phyloP scores from a whole-genome alignment of 2,113 vertebrate species.

The Climacteris rufus region DNA sequence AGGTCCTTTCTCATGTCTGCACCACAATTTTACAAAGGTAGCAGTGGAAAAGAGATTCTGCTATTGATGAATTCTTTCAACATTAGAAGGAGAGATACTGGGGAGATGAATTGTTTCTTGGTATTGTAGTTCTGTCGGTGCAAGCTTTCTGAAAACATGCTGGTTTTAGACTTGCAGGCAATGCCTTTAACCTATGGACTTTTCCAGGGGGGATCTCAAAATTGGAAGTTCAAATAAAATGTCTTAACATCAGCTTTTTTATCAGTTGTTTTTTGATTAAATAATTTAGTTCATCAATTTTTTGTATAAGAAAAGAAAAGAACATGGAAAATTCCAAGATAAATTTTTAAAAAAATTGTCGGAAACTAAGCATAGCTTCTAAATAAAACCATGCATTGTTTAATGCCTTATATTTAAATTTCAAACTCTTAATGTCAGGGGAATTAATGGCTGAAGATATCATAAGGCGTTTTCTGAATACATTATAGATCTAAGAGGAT shows the following conservation, averaged over 20 bases:
- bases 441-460: slow-evolving; percentile 43
- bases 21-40: background rate
- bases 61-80: background rate
- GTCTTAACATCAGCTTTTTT: background rate
- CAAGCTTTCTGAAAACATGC: background rate
- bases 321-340: background rate
- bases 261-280: background rate
- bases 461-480: background rate
- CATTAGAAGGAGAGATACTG: background rate
- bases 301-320: background rate
- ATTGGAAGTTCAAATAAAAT: background rate
- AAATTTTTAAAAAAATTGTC: background rate
- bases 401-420: slow-evolving; percentile 15
- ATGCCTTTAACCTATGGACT: background rate
- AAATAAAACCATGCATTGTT: background rate
- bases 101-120: background rate
- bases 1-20: background rate
- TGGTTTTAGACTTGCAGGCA: background rate
- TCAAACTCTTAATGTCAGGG: background rate
- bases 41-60: background rate
- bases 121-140: background rate
- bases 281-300: background rate
- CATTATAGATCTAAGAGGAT: slow-evolving; percentile 51
- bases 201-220: background rate
- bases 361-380: background rate